These are phyloP conservation scores for Xylota segnis DNA, from an alignment of 2,888 invertebrate species.

Conservation along the genomic window DNA sequence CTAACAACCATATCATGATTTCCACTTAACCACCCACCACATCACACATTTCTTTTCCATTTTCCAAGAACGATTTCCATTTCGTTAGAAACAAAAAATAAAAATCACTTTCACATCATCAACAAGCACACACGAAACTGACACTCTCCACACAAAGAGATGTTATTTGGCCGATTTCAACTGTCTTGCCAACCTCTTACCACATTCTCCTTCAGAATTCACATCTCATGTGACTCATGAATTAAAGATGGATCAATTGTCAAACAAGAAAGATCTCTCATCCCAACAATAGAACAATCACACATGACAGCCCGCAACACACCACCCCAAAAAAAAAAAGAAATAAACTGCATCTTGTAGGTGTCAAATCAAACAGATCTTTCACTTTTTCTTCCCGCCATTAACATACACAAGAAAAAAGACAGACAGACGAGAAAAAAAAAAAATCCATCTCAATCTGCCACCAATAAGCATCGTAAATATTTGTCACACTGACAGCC, in stretches of 20 bases:
- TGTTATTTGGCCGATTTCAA: conserved; percentile 22
- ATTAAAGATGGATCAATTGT: conserved; percentile 61
- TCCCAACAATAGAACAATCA: conserved; percentile 38
- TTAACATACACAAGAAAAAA: conserved; percentile 10
- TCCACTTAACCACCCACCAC: conserved; percentile 18
- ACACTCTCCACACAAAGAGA: conserved; percentile 17
- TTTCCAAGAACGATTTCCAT: conserved; percentile 29
- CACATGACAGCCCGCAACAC: neutral
- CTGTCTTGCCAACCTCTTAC: neutral
- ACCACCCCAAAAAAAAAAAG: neutral
- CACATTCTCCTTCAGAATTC: conserved; percentile 19
- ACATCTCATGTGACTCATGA: conserved; percentile 42
- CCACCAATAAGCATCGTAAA: conserved; percentile 58
- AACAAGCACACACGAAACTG: conserved; percentile 31
- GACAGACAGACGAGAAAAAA: neutral
- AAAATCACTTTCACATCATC: conserved; percentile 58
- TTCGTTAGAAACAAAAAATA: conserved; percentile 46
- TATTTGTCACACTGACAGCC: conserved; percentile 68
- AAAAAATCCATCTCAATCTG: conserved; percentile 59
- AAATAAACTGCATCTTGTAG: conserved; percentile 24
- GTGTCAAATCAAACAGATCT: conserved; percentile 69
- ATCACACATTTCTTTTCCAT: neutral
- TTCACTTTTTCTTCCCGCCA: conserved; percentile 38
- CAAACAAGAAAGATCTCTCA: conserved; percentile 13
- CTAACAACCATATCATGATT: neutral